These are phyloP conservation scores for Cardinalis cardinalis DNA, from an alignment of 2,113 vertebrate genomes.

Conservation along the genomic window DNA sequence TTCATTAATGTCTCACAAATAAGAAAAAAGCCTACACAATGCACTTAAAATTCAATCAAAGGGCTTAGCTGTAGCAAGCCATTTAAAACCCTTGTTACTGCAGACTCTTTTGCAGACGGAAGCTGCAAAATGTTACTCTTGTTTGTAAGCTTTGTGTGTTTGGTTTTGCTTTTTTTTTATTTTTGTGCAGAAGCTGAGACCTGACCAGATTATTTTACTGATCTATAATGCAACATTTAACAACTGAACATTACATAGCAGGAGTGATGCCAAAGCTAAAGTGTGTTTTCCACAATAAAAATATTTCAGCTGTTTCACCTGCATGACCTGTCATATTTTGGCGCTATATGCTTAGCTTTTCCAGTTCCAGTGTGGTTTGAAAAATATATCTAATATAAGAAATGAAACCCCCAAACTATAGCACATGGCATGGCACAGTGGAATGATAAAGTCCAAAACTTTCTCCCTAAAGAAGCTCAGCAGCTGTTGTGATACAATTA, in stretches of 20 bases:
- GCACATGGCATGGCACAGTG: not conserved
- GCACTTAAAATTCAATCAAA: not conserved
- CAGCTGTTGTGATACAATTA: not conserved
- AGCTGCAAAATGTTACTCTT: not conserved
- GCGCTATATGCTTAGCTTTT: not conserved
- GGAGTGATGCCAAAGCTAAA: not conserved
- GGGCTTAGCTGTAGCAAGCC: not conserved
- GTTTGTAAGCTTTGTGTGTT: not conserved
- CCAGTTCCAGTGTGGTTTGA: not conserved
- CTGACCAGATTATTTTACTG: not conserved
- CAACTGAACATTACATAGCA: not conserved
- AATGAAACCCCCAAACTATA: not conserved
- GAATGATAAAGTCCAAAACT: not conserved
- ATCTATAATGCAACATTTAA: not conserved
- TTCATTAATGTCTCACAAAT: constrained; percentile 1
- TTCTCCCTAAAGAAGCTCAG: not conserved
- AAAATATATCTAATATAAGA: not conserved
- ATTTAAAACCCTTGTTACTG: not conserved
- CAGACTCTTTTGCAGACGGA: not conserved
- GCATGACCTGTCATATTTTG: not conserved
- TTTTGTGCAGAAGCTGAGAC: not conserved
- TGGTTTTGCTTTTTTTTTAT: not conserved
- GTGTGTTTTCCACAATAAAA: not conserved
- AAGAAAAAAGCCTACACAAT: not conserved
- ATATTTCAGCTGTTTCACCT: not conserved